Evolutionary conservation across 2,113 vertebrate genomes (phyloP), one percentile per base, ranked within the genome.

Genomic region (Pachyramphus minor): DNA sequence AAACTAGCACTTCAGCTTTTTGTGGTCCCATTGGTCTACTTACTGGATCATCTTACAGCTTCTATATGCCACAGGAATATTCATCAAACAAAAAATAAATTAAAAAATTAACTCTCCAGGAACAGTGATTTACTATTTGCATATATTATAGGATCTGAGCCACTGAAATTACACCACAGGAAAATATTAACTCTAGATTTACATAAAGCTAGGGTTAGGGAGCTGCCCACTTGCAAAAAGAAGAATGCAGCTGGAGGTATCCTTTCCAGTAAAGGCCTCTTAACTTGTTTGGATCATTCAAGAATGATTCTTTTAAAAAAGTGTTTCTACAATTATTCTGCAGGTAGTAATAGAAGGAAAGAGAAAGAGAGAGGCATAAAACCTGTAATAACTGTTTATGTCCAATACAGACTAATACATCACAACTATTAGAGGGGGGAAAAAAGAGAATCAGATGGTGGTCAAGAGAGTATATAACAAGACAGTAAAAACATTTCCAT

Each of bases 381-480:
- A 77, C 7, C 8, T 77, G 2, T 39, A 27, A 27, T 50, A 71
- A 67, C 5, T 33, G 13, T 14, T 83, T 33, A 21, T 55, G 27
- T 31, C 58, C 60, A 73, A 62, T 72, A 41, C 25, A 88, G 35
- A 60, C 24, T 50, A 84, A 67, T 39, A 37, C 1, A 63, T 37
- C 5, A 15, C 30, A 52, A 59, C 2, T 71, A 24, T 58, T 15
- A 12, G 18, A 4, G 72, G 6, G 11, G 8, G 5, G 2, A 1
- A 17, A 39, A 39, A 44, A 47, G 35, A 31, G 1, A 62, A 50
- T 41, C n/a, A 53, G 21, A 27, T 44, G 8, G 12, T 66, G 31
- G 42, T 42, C 22, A 73, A 55, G 9, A 83, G 7, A 58, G 19
- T 25, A 52, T 47, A 21, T 50, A 89, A 73, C 4, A 76, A 52